phyloP scores from a whole-genome alignment of 2,797 vertebrate genomes.

The Gymnodraco acuticeps region DNA sequence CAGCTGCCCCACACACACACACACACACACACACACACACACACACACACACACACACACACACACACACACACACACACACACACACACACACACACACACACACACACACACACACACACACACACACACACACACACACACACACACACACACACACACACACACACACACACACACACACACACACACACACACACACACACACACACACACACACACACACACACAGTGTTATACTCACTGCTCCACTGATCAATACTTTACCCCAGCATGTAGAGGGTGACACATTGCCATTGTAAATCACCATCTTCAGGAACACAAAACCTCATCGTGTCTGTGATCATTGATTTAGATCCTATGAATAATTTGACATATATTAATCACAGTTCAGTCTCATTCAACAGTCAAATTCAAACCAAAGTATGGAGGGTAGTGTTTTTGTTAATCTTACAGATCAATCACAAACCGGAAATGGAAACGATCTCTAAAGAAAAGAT shows the following conservation, averaged over 20 bases:
- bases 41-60: no score
- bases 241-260: slow-evolving; percentile 49
- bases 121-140: slow-evolving; percentile 23
- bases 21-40: neutral
- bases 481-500: no score
- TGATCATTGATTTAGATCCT: slow-evolving; percentile 14
- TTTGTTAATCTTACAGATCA: neutral
- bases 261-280: slow-evolving; percentile 21
- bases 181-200: slow-evolving; percentile 23
- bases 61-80: neutral
- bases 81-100: slow-evolving; percentile 27
- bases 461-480: neutral
- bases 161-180: slow-evolving; percentile 21
- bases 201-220: slow-evolving; percentile 27
- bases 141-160: slow-evolving; percentile 27
- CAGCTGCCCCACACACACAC: slow-evolving; percentile 33
- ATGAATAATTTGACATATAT: slow-evolving; percentile 31
- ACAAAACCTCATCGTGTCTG: slow-evolving; percentile 10
- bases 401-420: slow-evolving; percentile 7
- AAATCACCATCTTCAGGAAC: slow-evolving; percentile 21
- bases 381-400: slow-evolving; percentile 22
- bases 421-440: slow-evolving; percentile 3
- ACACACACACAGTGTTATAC: slow-evolving; percentile 35
- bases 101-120: slow-evolving; percentile 21
- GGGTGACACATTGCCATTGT: slow-evolving; percentile 13